A percentile compares a stretch with the other conserved stretches of the same genome.
These are phyloP conservation scores for Embidobia sp. DNA, from an alignment of 2,888 invertebrate species.

Conservation along the genomic window DNA sequence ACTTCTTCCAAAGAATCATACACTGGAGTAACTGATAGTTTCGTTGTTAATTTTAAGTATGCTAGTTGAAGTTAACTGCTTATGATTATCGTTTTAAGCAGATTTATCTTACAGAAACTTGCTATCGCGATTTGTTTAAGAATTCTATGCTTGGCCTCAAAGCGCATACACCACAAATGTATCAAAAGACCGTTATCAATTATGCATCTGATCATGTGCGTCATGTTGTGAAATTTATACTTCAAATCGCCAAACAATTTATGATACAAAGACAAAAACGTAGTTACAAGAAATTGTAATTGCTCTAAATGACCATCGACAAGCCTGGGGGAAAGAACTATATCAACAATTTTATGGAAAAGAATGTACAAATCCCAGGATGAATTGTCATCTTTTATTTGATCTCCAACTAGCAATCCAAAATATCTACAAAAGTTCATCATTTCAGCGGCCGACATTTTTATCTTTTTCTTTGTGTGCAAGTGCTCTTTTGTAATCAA, in stretches of 20 bases:
- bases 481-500: constrained; percentile 30
- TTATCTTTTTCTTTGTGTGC: constrained; percentile 10
- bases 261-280: neutral
- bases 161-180: constrained; percentile 4
- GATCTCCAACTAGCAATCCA: constrained; percentile 24
- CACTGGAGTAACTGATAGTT: too few species aligned
- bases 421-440: constrained; percentile 35
- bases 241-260: constrained; percentile 40
- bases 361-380: constrained; percentile 38
- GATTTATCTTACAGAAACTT: neutral
- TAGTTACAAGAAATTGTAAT: neutral
- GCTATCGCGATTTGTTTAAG: neutral
- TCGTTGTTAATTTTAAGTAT: neutral
- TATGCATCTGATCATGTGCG: neutral
- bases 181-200: constrained; percentile 11
- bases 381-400: constrained; percentile 15
- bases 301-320: constrained; percentile 25
- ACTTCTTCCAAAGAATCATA: too few species aligned
- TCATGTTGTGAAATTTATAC: constrained; percentile 57
- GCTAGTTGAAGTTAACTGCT: neutral
- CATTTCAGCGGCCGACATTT: constrained; percentile 44
- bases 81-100: neutral
- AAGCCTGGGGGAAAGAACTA: constrained; percentile 35
- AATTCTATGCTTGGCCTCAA: constrained; percentile 1
- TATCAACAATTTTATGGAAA: constrained; percentile 30